phyloP scores from a whole-genome alignment of 1,140 invertebrate genomes.

The Propsilocerus akamusi region DNA sequence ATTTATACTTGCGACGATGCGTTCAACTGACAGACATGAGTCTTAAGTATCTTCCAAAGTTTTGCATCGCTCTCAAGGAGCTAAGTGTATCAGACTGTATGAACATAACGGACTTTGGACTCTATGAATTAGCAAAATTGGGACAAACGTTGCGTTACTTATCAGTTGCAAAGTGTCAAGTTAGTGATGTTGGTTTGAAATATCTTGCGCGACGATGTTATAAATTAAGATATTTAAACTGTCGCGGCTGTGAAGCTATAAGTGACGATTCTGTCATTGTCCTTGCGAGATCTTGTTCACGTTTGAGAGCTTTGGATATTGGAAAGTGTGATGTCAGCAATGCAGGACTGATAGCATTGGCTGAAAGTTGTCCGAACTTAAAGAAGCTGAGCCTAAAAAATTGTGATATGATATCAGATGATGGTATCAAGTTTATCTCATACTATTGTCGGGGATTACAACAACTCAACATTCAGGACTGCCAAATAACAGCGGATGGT shows the following conservation, averaged over 20 bases:
- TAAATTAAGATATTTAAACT: constrained; percentile 77
- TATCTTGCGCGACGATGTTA: constrained; percentile 78
- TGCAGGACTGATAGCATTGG: constrained; percentile 61
- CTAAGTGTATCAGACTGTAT: constrained; percentile 79
- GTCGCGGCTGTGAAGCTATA: constrained; percentile 76
- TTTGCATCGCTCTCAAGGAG: constrained; percentile 65
- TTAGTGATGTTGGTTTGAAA: constrained; percentile 66
- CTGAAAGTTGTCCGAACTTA: constrained; percentile 74
- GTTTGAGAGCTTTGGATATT: constrained; percentile 68
- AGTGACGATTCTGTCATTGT: constrained; percentile 76
- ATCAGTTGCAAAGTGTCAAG: constrained; percentile 76
- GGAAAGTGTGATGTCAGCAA: constrained; percentile 88
- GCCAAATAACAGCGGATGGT: constrained; percentile 67
- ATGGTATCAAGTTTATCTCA: constrained; percentile 68
- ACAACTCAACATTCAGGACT: constrained; percentile 83
- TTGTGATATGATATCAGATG: constrained; percentile 75
- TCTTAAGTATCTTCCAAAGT: constrained; percentile 64
- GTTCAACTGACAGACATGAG: constrained; percentile 65
- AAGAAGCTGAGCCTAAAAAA: constrained; percentile 77
- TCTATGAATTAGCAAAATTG: constrained; percentile 74
- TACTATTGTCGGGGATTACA: constrained; percentile 72
- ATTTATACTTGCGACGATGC: constrained; percentile 77
- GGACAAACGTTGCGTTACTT: constrained; percentile 67
- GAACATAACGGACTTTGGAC: constrained; percentile 75
- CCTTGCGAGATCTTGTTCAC: constrained; percentile 61